phyloP scores from a whole-genome alignment of 2,113 vertebrate genomes.

The Sylvietta virens region DNA sequence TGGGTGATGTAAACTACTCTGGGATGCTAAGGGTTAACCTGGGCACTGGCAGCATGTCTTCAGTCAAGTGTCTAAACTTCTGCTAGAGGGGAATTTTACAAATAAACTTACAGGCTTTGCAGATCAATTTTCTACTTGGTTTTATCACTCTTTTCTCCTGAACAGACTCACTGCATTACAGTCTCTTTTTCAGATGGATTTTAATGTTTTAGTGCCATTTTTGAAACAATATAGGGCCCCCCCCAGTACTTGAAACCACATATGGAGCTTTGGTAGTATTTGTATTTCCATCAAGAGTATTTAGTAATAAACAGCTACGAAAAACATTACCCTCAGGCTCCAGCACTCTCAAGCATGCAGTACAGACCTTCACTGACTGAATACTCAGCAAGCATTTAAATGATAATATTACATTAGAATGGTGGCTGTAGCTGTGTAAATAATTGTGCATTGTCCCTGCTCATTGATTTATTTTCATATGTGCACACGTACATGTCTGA shows the following conservation, averaged over 20 bases:
- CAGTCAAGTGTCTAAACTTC: slow-evolving; percentile 40
- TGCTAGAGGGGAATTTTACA: slow-evolving; percentile 61
- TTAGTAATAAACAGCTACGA: slow-evolving; percentile 63
- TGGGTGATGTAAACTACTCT: background rate
- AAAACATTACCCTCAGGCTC: slow-evolving; percentile 59
- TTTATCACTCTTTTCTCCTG: slow-evolving; percentile 44
- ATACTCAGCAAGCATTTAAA: slow-evolving; percentile 58
- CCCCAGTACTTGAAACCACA: slow-evolving; percentile 20
- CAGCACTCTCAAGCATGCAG: slow-evolving; percentile 19
- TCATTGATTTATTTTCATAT: slow-evolving; percentile 53
- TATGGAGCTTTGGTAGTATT: slow-evolving; percentile 35
- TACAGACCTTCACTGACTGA: slow-evolving; percentile 48
- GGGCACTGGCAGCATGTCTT: slow-evolving; percentile 6
- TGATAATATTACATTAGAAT: slow-evolving; percentile 57
- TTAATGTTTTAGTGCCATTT: slow-evolving; percentile 39
- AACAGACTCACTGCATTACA: background rate
- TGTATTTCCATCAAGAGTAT: slow-evolving; percentile 55
- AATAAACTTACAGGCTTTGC: slow-evolving; percentile 65
- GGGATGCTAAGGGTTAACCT: slow-evolving; percentile 41
- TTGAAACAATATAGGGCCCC: slow-evolving; percentile 7
- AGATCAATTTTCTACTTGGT: slow-evolving; percentile 66
- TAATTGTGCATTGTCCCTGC: slow-evolving; percentile 45
- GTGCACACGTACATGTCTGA: background rate
- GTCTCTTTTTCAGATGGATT: slow-evolving; percentile 20
- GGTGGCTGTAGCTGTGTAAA: slow-evolving; percentile 43